Percentiles rank a stretch among this genome's conserved stretches.
phyloP scores from a whole-genome alignment of 2,113 vertebrate genomes.

The Peromyscus polionotus region DNA sequence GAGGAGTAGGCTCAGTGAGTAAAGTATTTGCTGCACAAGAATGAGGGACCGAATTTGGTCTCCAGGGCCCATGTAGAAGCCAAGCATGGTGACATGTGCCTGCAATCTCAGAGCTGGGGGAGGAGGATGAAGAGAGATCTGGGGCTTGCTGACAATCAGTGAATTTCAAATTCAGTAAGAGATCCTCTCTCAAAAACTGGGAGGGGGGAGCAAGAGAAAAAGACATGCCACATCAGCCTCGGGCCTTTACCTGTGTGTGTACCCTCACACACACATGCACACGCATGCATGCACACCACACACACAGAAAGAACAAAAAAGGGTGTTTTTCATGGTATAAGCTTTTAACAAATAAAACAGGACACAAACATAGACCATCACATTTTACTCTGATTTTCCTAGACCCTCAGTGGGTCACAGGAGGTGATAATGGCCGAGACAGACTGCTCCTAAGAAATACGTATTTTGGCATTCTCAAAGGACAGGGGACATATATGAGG shows the following conservation, averaged over 20 bases:
- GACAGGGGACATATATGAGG: not conserved
- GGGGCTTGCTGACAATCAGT: not conserved
- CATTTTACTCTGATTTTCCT: not conserved
- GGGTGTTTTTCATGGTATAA: not conserved
- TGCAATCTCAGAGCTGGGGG: not conserved
- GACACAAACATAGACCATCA: slow-evolving; percentile 27
- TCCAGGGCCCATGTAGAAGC: not conserved
- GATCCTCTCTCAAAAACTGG: not conserved
- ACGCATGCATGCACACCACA: not conserved
- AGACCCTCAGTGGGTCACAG: not conserved
- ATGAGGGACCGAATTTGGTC: not conserved
- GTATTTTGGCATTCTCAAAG: not conserved
- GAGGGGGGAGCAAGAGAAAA: too few relatives aligned
- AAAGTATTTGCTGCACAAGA: not conserved
- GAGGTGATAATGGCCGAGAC: not conserved
- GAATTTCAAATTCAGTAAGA: not conserved
- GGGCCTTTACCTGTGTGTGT: not conserved
- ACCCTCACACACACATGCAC: not conserved
- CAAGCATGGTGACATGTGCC: not conserved
- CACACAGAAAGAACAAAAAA: not conserved
- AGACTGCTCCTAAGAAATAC: not conserved
- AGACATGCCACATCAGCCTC: not conserved
- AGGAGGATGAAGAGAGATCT: not conserved
- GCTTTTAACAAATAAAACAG: slow-evolving; percentile 46
- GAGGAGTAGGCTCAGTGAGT: not conserved